Evolutionary conservation across 1,140 invertebrate genomes (phyloP).

Genomic region (Atta texana): DNA sequence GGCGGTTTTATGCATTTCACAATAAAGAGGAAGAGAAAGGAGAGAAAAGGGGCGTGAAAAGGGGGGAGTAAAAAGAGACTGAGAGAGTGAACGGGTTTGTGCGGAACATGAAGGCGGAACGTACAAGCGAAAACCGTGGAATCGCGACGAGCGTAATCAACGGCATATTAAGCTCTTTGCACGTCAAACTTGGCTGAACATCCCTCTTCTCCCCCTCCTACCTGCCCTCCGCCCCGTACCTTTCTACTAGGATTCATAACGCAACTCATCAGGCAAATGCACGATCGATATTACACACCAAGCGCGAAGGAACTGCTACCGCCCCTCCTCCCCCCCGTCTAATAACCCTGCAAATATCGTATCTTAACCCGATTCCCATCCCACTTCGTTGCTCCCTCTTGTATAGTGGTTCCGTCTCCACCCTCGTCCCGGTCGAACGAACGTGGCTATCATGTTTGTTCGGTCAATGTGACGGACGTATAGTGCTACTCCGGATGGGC

Average conservation of each 20-base stretch:
- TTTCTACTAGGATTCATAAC: slow-evolving; percentile 76
- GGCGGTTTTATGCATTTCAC: slow-evolving; percentile 63
- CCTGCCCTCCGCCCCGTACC: not conserved
- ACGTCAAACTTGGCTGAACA: slow-evolving; percentile 72
- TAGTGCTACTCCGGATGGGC: slow-evolving; percentile 58
- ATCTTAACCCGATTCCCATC: slow-evolving; percentile 72
- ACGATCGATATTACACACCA: slow-evolving; percentile 73
- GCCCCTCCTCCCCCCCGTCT: slow-evolving; percentile 70
- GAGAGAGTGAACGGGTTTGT: slow-evolving; percentile 2
- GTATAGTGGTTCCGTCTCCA: slow-evolving; percentile 10
- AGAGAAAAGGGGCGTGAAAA: not conserved
- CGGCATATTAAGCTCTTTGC: slow-evolving; percentile 71
- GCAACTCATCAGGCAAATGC: slow-evolving; percentile 81
- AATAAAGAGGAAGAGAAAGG: not conserved
- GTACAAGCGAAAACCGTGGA: slow-evolving; percentile 50
- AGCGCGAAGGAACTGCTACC: slow-evolving; percentile 74
- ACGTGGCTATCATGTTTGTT: slow-evolving; percentile 70
- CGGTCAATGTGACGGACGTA: slow-evolving; percentile 72
- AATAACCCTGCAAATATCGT: slow-evolving; percentile 81
- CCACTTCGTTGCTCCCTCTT: slow-evolving; percentile 1
- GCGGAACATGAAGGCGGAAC: slow-evolving; percentile 44
- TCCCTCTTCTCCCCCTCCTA: slow-evolving; percentile 6
- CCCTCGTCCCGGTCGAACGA: slow-evolving; percentile 61
- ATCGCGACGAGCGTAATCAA: slow-evolving; percentile 78
- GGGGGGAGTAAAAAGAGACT: slow-evolving; percentile 6